Percentiles rank a stretch among this genome's conserved stretches.
Evolutionary conservation across 2,888 invertebrate species (phyloP).

Genomic region (Pseudococcus viburni): DNA sequence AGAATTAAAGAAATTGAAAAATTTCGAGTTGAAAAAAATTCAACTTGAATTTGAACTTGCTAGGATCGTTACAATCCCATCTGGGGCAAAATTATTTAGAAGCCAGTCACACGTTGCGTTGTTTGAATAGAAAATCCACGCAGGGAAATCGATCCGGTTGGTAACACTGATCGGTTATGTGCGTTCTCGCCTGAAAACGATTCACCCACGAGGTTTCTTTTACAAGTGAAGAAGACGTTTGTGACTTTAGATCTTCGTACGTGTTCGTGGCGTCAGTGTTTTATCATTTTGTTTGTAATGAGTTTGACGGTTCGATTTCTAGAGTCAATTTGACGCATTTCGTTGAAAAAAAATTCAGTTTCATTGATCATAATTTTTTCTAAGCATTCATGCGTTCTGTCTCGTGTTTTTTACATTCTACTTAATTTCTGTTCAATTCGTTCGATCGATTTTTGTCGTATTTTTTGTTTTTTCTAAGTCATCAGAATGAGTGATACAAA

Average conservation of each 20-base stretch:
- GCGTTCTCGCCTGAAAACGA: slow-evolving; percentile 47
- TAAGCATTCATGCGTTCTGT: slow-evolving; percentile 54
- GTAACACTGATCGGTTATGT: slow-evolving; percentile 57
- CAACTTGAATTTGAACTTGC: too few relatives aligned
- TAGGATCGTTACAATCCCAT: too few relatives aligned
- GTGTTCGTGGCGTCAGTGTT: slow-evolving; percentile 61
- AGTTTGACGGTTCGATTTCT: slow-evolving; percentile 59
- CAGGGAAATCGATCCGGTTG: slow-evolving; percentile 16
- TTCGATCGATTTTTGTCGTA: slow-evolving; percentile 34
- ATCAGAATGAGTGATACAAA: slow-evolving; percentile 62
- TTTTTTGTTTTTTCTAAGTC: slow-evolving; percentile 44
- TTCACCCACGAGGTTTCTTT: slow-evolving; percentile 66
- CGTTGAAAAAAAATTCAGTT: slow-evolving; percentile 56
- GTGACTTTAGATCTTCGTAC: slow-evolving; percentile 59
- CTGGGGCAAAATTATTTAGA: too few relatives aligned
- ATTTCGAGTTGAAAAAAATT: too few relatives aligned
- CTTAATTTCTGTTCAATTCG: slow-evolving; percentile 57
- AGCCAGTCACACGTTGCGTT: too few relatives aligned
- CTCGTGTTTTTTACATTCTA: slow-evolving; percentile 51
- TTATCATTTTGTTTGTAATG: slow-evolving; percentile 58
- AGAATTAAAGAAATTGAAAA: too few relatives aligned
- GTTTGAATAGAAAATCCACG: neutral
- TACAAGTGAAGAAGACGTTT: slow-evolving; percentile 62
- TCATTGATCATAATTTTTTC: slow-evolving; percentile 4
- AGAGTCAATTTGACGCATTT: slow-evolving; percentile 55